Conservation (phyloP, 2,113 vertebrate genomes). For the Empidonax alnorum region DNA sequence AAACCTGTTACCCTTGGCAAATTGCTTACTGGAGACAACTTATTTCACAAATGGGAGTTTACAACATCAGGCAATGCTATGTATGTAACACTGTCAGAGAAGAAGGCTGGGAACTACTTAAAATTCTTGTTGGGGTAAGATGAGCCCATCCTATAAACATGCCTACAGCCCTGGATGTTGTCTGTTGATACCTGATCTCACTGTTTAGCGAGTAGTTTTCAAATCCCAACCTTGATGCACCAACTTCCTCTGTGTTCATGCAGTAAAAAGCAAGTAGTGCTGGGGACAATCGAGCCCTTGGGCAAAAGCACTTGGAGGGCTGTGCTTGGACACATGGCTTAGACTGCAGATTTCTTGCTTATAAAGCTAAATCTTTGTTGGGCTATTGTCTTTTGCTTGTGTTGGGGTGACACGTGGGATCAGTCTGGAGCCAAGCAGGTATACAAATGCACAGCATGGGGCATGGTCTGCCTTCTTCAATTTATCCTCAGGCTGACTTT, state of each 20-base stretch:
- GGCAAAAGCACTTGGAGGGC: neutral
- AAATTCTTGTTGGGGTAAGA: neutral
- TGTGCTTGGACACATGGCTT: neutral
- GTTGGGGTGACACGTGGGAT: neutral
- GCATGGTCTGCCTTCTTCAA: neutral
- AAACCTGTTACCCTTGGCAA: neutral
- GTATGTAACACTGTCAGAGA: neutral
- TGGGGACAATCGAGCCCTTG: neutral
- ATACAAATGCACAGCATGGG: neutral
- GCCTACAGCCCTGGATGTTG: neutral
- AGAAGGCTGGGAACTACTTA: neutral
- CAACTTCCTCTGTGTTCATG: rapidly evolving
- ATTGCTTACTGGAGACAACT: neutral
- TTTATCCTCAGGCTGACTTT: neutral
- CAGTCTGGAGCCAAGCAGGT: neutral
- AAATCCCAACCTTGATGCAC: neutral
- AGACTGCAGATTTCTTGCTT: neutral
- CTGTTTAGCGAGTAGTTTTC: neutral
- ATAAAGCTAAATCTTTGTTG: neutral
- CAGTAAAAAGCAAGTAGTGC: neutral
- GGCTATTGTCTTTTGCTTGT: neutral
- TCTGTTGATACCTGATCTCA: neutral
- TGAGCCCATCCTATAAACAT: rapidly evolving
- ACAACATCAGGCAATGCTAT: neutral
- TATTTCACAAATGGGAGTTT: neutral